Evolutionary conservation across 1,140 invertebrate genomes (phyloP), one percentile per base, ranked within the genome.

Genomic region (Lepidurus apus): DNA sequence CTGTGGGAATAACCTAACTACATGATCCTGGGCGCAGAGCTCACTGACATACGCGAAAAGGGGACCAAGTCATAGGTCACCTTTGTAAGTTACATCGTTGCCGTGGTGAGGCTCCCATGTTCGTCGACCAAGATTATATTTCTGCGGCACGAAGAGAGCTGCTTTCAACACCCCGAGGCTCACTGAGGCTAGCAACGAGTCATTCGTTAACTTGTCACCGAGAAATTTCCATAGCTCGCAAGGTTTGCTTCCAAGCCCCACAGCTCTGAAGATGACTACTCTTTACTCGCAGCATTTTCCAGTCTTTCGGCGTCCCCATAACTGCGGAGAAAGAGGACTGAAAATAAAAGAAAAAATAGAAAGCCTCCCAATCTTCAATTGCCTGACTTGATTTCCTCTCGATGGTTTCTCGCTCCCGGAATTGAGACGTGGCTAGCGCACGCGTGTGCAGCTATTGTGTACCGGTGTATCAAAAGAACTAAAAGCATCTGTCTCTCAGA

Each of bases 401-500:
- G 53, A 65, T 65, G 53, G 53, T 65, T 65, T 65, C 53, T 65
- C 53, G 21, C 53, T 65, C 53, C 53, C 17, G 21, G 21, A 65
- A 65, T 65, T 65, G 53, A 65, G 53, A 65, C 53, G 53, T 65
- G 53, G 53, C 53, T 65, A 65, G 53, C 53, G 53, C 53, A 65
- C 17, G 53, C 53, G 53, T 65, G 53, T 17, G 21, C 8, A 65
- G 53, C 53, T 65, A 65, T 65, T 65, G 53, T 65, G 53, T 65
- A 65, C 53, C 53, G 53, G 53, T 65, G 53, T 65, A 65, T 65
- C 53, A 65, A 65, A 34, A 65, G 53, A 65, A 65, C 4, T 21
- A 65, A 65, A 65, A 65, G 53, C 53, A 65, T 65, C 53, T 65
- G 53, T 65, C 53, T 65, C n/a, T 65, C 53, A 17, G 53, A 65